A percentile compares a stretch with the other conserved stretches of the same genome.
These are phyloP conservation scores for Thelohanellus kitauei DNA, from an alignment of 30 jellyfish, hydroid and myxozoan species.

Conservation along the genomic window DNA sequence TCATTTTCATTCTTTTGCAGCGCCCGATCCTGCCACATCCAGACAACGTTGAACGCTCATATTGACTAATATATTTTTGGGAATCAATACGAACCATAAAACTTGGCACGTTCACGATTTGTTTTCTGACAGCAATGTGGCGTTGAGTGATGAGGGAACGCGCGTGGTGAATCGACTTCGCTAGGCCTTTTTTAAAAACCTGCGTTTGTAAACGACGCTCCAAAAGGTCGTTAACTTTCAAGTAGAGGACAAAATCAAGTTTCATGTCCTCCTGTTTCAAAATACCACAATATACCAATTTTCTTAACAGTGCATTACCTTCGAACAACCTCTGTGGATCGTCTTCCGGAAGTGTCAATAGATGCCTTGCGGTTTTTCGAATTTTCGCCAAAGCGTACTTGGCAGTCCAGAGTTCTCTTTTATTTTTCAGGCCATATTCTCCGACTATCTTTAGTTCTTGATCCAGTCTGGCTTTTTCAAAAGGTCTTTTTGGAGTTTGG, in stretches of 20 bases:
- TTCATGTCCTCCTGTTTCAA: constrained; percentile 54
- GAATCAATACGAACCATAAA: too few species aligned
- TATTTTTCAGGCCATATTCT: constrained; percentile 62
- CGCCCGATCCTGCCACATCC: too few species aligned
- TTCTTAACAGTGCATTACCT: constrained; percentile 78
- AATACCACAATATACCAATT: constrained; percentile 71
- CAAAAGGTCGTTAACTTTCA: constrained; percentile 53
- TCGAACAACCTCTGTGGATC: constrained; percentile 79
- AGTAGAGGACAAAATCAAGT: constrained; percentile 78
- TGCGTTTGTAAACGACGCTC: constrained; percentile 94
- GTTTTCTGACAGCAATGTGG: too few species aligned
- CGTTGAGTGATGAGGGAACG: constrained; percentile 78
- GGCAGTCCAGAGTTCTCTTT: constrained; percentile 95
- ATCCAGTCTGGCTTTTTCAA: constrained; percentile 85
- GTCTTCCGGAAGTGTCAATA: constrained; percentile 71
- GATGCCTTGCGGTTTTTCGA: constrained; percentile 78
- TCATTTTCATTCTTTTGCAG: too few species aligned
- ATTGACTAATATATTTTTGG: too few species aligned
- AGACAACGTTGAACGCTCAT: too few species aligned
- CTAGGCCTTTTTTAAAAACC: constrained; percentile 73
- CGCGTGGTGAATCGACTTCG: constrained; percentile 93
- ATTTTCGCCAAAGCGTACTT: constrained; percentile 61
- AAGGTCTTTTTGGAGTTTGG: constrained; percentile 85
- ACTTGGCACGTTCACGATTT: too few species aligned
- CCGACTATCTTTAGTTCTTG: constrained; percentile 83